Base-by-base conservation (phyloP, 2,888 invertebrate genomes). In the Spilarctia lutea region DNA sequence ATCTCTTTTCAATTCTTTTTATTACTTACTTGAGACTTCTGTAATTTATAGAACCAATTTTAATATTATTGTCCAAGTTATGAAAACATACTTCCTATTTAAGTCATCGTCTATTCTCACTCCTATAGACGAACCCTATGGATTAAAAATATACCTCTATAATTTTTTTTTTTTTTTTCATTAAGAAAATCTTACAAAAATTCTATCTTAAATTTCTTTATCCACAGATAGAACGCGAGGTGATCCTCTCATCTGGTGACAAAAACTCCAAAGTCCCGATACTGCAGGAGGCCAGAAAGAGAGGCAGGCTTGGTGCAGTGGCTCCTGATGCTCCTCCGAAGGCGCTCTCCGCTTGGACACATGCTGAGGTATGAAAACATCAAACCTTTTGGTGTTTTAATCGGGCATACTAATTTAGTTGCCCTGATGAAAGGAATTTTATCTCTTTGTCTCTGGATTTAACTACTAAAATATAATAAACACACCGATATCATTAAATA, bases 251-350 rank as follows among this genome's bases (percentile, higher is more conserved):
- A 6, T 97, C 97, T 56, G 96, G 97, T 0, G 98, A 98, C 90
- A 98, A 97, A 92, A 97, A 97, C 91, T 97, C 97, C 60, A 98
- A 98, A 91, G 97, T 98, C 74, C 98, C 98, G 3, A 97, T 98
- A 80, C 96, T 98, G 74, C 97, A 97, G 91, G 98, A 98, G 86
- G 97, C 97, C 86, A 97, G 97, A 89, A 94, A 95, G 84, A 88
- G 94, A 35, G 95, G 96, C 24, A 84, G 96, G 39, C 96, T 97
- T 76, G 96, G 95, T 0, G 97, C 97, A 2, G 97, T 98, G 48
- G 98, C 98, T 8, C 98, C 98, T 30, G 98, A 98, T 91, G 97
- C 97, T 11, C 98, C 98, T 1, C 97, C 97, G 65, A 97, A 97
- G 89, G 96, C 97, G 70, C 92, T 97, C 84, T 97, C 97, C 13